A percentile compares a stretch with the other conserved stretches of the same genome.
phyloP scores from a whole-genome alignment of 2,888 invertebrate genomes.

The Cheiracanthium punctorium region DNA sequence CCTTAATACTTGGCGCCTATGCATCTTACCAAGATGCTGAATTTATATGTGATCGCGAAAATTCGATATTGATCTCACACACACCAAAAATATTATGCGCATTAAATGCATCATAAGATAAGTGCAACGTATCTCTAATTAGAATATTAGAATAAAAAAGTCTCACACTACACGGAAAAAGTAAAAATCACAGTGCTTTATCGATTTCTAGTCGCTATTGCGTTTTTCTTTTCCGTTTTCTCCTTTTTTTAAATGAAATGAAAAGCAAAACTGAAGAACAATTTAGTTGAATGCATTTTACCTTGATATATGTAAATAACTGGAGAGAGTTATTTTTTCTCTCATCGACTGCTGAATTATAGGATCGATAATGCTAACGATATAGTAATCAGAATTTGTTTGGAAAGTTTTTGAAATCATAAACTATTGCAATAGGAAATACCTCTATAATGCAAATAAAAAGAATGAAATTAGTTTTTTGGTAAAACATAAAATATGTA shows the following conservation, averaged over 20 bases:
- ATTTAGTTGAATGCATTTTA: not conserved
- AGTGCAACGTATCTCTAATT: too few species aligned
- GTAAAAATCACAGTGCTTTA: conserved; percentile 7
- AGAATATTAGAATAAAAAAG: too few species aligned
- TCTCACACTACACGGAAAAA: too few species aligned
- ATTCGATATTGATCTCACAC: too few species aligned
- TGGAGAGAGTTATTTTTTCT: not conserved
- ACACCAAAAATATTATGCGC: too few species aligned
- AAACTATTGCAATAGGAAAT: not conserved
- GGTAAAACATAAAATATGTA: too few species aligned
- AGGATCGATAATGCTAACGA: not conserved
- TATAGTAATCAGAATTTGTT: not conserved
- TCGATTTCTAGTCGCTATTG: not conserved
- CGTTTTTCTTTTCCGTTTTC: not conserved
- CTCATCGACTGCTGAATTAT: not conserved
- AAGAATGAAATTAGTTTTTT: not conserved
- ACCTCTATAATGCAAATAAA: not conserved
- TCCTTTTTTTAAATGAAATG: too few species aligned
- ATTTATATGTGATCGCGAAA: too few species aligned
- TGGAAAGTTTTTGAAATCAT: not conserved
- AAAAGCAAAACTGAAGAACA: not conserved
- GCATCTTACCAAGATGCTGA: too few species aligned
- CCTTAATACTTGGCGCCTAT: too few species aligned
- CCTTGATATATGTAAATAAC: not conserved
- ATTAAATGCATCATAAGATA: too few species aligned